These are phyloP conservation scores for Nixonia krombeini DNA, from an alignment of 1,140 invertebrate genomes.

Conservation along the genomic window DNA sequence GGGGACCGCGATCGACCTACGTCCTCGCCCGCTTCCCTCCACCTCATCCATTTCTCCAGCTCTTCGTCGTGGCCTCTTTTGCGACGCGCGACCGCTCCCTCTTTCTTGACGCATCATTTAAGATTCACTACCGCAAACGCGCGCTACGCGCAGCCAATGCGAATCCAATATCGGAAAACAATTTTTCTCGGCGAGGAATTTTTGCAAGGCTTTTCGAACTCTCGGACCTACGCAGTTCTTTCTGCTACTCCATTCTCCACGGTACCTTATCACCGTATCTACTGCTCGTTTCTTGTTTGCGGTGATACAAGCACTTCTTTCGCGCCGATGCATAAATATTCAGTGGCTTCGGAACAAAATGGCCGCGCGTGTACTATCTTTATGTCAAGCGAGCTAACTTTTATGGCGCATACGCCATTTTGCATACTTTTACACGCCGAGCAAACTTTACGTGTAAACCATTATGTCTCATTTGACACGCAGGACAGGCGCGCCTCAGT, in stretches of 20 bases:
- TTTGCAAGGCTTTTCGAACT: constrained; percentile 55
- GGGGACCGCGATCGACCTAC: constrained; percentile 28
- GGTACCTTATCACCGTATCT: constrained; percentile 19
- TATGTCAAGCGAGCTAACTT: neutral
- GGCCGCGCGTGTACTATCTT: neutral
- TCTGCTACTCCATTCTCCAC: constrained; percentile 31
- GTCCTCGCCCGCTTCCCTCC: constrained; percentile 26
- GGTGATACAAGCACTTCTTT: constrained; percentile 20
- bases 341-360: constrained; percentile 18
- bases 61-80: constrained; percentile 25
- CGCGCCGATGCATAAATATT: constrained; percentile 7
- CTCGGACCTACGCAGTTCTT: constrained; percentile 48
- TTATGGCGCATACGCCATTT: no score
- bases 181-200: constrained; percentile 64
- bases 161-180: constrained; percentile 70
- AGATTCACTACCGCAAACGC: constrained; percentile 55
- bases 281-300: constrained; percentile 34
- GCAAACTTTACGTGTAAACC: no score
- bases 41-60: constrained; percentile 35
- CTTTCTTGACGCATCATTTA: constrained; percentile 52
- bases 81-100: constrained; percentile 9
- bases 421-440: no score
- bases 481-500: no score
- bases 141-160: constrained; percentile 54
- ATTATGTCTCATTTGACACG: no score